A percentile compares a stretch with the other conserved stretches of the same genome.
Evolutionary conservation across 2,888 invertebrate species (phyloP).

Genomic region (Agonopterix heracliana): DNA sequence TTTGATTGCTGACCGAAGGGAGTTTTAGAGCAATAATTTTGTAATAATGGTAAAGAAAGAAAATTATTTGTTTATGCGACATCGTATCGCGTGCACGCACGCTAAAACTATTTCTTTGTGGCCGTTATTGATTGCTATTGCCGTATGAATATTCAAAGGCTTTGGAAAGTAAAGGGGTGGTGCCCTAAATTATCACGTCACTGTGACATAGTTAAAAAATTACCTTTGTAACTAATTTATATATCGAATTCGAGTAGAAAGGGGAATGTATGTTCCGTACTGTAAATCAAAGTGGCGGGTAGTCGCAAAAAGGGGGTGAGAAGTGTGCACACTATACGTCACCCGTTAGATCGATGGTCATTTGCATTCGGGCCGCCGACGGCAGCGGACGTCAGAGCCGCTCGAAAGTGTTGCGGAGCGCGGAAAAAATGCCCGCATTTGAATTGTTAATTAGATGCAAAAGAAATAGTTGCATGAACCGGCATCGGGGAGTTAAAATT

Average conservation of each 20-base stretch:
- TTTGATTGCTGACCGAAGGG: constrained; percentile 43
- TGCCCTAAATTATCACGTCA: constrained; percentile 74
- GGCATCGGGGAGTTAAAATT: constrained; percentile 52
- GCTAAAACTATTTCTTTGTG: constrained; percentile 73
- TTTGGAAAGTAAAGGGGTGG: constrained; percentile 68
- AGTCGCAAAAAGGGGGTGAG: constrained; percentile 72
- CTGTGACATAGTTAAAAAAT: constrained; percentile 69
- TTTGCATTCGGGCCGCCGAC: constrained; percentile 67
- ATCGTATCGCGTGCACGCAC: constrained; percentile 71
- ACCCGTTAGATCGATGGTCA: constrained; percentile 67
- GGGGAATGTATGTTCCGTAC: constrained; percentile 53
- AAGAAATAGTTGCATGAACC: constrained; percentile 68
- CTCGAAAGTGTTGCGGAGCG: constrained; percentile 67
- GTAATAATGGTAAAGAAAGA: constrained; percentile 63
- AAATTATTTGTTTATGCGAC: constrained; percentile 74
- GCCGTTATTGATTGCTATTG: constrained; percentile 72
- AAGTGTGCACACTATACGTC: constrained; percentile 67
- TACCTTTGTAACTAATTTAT: constrained; percentile 48
- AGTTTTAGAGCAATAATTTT: constrained; percentile 44
- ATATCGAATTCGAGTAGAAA: constrained; percentile 48
- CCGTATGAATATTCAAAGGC: constrained; percentile 73
- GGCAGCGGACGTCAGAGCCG: constrained; percentile 64
- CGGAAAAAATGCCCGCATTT: constrained; percentile 64
- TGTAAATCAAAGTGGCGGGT: constrained; percentile 72
- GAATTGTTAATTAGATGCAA: constrained; percentile 67